Base-by-base conservation (phyloP, 2,797 vertebrate species). In the Diplodus sargus region DNA sequence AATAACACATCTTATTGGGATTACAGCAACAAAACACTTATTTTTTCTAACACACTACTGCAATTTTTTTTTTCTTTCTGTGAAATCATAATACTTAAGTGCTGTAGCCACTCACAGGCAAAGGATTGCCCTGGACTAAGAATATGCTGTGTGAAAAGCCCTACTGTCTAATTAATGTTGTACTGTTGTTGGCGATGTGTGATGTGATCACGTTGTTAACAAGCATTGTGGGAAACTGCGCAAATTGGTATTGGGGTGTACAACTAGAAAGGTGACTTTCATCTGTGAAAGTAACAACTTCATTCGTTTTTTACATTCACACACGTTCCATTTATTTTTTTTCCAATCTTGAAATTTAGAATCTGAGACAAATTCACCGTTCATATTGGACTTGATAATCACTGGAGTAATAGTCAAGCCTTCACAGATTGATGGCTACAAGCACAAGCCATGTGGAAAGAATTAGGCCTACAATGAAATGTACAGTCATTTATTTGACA, bases 201-300 rank as follows among this genome's bases (percentile, higher is more conserved):
- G 30, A 34, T 34, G 30, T 34, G 30, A 34, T 34, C 30, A 34
- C 30, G 7, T n/a, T 57, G 34, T 62, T 82, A 43, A 67, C 74
- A 58, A 15, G 49, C 67, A 69, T 53, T 48, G 47, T 67, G 30
- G 62, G 22, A 62, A 53, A 60, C 60, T 28, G 5, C 54, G 49
- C 42, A 49, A 71, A 45, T 66, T 12, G 42, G 15, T 34, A 23
- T n/a, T 10, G 28, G 8, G 57, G 48, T 58, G 15, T 68, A 20
- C 2, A 74, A 60, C 42, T 61, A 10, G 25, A 9, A 62, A 66
- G 22, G 61, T 20, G 7, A 6, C 10, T 62, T 69, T 23, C 10
- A 59, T 48, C 39, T 5, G 17, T 14, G n/a, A 60, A 57, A 22
- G 30, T 59, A 7, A 58, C 8, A 75, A 22, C 10, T n/a, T 34